phyloP scores from a whole-genome alignment of 2,113 vertebrate species.

The Ceyx margarethae region DNA sequence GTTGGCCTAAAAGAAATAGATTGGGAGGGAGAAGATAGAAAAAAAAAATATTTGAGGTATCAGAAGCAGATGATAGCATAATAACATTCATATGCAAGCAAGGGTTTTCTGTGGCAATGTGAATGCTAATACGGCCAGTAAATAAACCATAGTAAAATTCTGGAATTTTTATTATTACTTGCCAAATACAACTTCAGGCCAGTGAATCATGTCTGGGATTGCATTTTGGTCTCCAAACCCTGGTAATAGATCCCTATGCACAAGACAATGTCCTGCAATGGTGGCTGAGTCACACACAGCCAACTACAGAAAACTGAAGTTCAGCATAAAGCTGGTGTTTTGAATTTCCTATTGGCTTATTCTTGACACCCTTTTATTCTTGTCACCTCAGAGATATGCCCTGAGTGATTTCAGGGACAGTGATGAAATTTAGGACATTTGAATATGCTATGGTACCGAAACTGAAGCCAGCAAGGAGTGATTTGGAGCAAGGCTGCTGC shows the following conservation, averaged over 20 bases:
- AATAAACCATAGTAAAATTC: constrained; percentile 35
- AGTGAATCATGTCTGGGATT: background rate
- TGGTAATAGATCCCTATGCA: background rate
- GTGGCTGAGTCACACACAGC: background rate
- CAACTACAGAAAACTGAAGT: background rate
- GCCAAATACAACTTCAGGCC: background rate
- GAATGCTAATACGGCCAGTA: constrained; percentile 39
- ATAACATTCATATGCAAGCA: constrained; percentile 36
- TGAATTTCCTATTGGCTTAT: background rate
- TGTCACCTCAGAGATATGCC: background rate
- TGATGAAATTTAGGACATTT: background rate
- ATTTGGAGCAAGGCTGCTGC: background rate
- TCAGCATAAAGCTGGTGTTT: background rate
- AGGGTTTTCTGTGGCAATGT: background rate
- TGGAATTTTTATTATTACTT: background rate
- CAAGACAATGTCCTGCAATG: background rate
- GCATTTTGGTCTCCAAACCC: background rate
- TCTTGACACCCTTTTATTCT: background rate
- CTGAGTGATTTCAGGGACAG: background rate
- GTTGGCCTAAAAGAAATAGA: constrained; percentile 57
- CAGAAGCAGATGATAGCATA: constrained; percentile 21
- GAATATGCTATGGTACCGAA: background rate
- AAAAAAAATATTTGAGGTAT: constrained; percentile 5
- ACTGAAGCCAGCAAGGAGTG: background rate
- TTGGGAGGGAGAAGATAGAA: constrained; percentile 41